These are phyloP conservation scores for Monochamus alternatus DNA, from an alignment of 2,888 invertebrate genomes.

Conservation along the genomic window DNA sequence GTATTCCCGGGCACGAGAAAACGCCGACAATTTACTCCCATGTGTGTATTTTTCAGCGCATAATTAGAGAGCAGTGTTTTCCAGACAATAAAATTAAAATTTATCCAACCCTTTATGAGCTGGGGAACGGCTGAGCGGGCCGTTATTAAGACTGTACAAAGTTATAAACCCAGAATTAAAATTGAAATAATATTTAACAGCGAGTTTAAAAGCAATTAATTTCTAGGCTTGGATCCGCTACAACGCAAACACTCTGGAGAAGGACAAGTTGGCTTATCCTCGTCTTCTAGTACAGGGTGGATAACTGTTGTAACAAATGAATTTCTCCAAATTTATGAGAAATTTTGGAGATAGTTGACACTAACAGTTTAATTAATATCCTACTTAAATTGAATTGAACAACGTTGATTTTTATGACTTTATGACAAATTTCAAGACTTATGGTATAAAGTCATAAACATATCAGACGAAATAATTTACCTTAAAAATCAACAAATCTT, in stretches of 20 bases:
- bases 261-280: neutral
- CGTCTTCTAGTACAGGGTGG: neutral
- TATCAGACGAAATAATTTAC: no score
- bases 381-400: no score
- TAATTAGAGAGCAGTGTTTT: slow-evolving; percentile 9
- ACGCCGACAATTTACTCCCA: neutral
- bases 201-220: slow-evolving; percentile 40
- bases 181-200: slow-evolving; percentile 43
- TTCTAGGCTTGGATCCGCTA: slow-evolving; percentile 31
- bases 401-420: no score
- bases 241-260: slow-evolving; percentile 26
- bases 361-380: no score
- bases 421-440: no score
- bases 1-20: no score
- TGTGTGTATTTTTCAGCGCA: slow-evolving; percentile 7
- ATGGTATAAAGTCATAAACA: no score
- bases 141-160: slow-evolving; percentile 36
- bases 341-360: no score
- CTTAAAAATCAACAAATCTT: no score
- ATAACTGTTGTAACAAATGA: neutral
- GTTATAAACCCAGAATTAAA: slow-evolving; percentile 41
- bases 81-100: slow-evolving; percentile 24
- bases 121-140: slow-evolving; percentile 23
- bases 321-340: no score
- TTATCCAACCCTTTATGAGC: slow-evolving; percentile 29